Evolutionary conservation across 2,888 invertebrate genomes (phyloP).

Genomic region (Drosophila parthenogenetica): DNA sequence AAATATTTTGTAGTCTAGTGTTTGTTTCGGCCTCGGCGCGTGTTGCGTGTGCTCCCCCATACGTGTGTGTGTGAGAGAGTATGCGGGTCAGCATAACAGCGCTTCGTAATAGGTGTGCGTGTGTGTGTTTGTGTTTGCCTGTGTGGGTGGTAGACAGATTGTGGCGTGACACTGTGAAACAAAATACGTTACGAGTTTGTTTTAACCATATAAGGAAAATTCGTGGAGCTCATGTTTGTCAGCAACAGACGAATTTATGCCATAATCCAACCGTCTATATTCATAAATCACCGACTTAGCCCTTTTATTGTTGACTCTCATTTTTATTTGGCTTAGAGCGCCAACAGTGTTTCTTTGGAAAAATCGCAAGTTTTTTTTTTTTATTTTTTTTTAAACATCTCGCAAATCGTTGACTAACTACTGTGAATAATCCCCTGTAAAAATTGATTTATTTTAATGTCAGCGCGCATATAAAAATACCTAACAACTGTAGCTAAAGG

Average conservation of each 20-base stretch:
- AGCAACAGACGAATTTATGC: conserved; percentile 1
- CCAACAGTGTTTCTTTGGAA: background rate
- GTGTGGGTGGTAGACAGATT: conserved; percentile 10
- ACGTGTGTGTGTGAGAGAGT: background rate
- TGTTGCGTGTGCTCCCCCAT: conserved; percentile 38
- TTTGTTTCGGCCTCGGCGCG: conserved; percentile 50
- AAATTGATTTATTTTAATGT: conserved; percentile 31
- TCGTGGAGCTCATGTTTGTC: background rate
- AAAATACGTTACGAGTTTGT: conserved; percentile 21
- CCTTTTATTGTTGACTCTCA: background rate
- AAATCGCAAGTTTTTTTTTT: conserved; percentile 1
- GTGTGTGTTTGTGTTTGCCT: background rate
- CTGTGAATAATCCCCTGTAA: conserved; percentile 4
- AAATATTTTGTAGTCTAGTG: conserved; percentile 57
- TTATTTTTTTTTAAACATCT: background rate
- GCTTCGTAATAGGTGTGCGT: background rate
- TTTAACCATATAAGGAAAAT: conserved; percentile 18
- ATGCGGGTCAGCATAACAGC: conserved; percentile 8
- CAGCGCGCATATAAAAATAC: conserved; percentile 6
- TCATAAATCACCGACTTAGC: background rate
- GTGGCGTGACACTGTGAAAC: conserved; percentile 21
- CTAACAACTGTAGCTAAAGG: conserved; percentile 19
- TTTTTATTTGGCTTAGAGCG: background rate
- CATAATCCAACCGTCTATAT: background rate
- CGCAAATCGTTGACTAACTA: conserved; percentile 5